Evolutionary conservation across 2,888 invertebrate species (phyloP), one percentile per base, ranked within the genome.

Genomic region (Tenthredo amoena): DNA sequence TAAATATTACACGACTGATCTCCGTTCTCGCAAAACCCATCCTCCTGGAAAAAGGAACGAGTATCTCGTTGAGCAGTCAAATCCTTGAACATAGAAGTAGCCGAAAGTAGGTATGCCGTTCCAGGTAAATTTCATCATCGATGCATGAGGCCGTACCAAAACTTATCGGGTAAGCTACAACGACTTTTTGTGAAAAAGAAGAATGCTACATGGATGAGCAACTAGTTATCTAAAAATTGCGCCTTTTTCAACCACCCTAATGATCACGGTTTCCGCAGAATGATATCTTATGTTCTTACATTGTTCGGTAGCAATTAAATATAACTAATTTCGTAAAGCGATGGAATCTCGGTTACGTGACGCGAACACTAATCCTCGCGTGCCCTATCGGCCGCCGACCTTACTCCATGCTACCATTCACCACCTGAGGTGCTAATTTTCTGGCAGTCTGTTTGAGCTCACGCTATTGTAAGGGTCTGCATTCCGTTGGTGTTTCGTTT

Each of bases 361-460:
- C 62, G 50, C 6, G 15, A 62, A 37, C 34, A 37, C 6, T 81
- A 81, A 81, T 21, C 58, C 81, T 83, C 68, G 83, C 83, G 83
- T 83, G 83, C 68, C 21, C 12, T 68, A 31, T 50, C 83, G 71
- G 68, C 26, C 83, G 83, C 83, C 43, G 31, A 68, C 47, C 83
- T 47, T 68, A 71, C 40, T 26, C 40, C 58, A 81, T 43, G 21
- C 55, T 15, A 58, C 58, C 50, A 37, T 62, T 81, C 81, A 58
- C 81, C 62, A 81, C 81, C 81, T 81, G 62, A 81, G 81, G 83
- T 83, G 83, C 71, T 83, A 83, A 83, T 83, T 83, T 83, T 71
- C 83, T 12, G 71, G n/a, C 68, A 83, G 83, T 83, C 83, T 65
- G 83, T 47, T 65, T 47, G 50, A 83, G 71, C 81, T 81, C 81